phyloP scores from a whole-genome alignment of 2,113 vertebrate genomes.

The Arvicanthis niloticus region DNA sequence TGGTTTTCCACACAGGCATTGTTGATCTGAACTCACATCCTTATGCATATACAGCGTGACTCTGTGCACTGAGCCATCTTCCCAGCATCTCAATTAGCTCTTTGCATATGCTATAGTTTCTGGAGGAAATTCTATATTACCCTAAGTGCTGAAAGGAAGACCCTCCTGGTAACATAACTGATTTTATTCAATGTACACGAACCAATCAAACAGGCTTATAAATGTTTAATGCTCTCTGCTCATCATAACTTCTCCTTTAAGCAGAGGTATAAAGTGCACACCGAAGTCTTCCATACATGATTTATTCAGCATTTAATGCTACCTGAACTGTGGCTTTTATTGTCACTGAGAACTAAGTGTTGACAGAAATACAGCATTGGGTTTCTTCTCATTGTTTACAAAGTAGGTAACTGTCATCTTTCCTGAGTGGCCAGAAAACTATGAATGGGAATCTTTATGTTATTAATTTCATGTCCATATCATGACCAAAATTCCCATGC shows the following conservation, averaged over 20 bases:
- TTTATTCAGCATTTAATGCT: constrained; percentile 52
- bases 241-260: constrained; percentile 54
- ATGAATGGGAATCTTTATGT: background rate
- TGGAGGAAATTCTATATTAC: background rate
- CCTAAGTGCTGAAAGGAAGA: background rate
- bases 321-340: constrained; percentile 30
- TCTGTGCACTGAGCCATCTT: background rate
- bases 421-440: background rate
- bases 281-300: constrained; percentile 40
- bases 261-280: background rate
- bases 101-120: background rate
- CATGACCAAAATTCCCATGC: background rate
- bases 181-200: background rate
- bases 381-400: background rate
- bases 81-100: background rate
- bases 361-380: background rate
- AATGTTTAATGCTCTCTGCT: constrained; percentile 30
- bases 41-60: background rate
- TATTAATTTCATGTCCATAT: background rate
- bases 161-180: constrained; percentile 29
- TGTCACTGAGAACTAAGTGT: background rate
- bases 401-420: background rate
- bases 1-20: background rate
- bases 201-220: constrained; percentile 1
- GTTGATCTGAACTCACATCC: background rate